Percentiles rank a stretch among this genome's conserved stretches.
Conservation (phyloP, 2,888 invertebrate genomes). For the Meliscaeva auricollis region DNA sequence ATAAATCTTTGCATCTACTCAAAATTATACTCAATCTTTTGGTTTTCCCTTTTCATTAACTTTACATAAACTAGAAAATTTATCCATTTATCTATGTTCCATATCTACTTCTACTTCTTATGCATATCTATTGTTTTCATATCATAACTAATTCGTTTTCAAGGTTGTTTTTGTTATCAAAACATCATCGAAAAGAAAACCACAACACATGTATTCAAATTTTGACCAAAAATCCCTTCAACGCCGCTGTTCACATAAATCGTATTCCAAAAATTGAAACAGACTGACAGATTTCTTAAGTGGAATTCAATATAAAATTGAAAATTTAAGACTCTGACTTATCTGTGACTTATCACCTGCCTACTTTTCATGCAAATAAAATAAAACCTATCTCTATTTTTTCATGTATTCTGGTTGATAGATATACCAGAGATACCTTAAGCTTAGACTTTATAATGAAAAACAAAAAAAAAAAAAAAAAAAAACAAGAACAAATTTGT, state of each 20-base stretch:
- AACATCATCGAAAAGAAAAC: background rate
- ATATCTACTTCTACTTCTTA: too few relatives aligned
- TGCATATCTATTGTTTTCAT: background rate
- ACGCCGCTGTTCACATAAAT: background rate
- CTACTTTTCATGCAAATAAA: conserved; percentile 30
- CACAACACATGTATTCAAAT: conserved; percentile 29
- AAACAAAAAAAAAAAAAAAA: conserved; percentile 33
- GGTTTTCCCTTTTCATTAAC: background rate
- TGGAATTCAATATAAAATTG: conserved; percentile 47
- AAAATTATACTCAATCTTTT: too few relatives aligned
- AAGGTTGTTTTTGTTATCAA: conserved; percentile 15
- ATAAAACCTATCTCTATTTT: background rate
- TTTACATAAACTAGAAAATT: background rate
- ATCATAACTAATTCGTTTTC: conserved; percentile 13
- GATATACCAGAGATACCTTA: background rate
- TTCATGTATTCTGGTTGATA: background rate
- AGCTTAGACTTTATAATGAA: conserved; percentile 12
- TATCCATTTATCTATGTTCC: background rate
- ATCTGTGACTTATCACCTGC: conserved; percentile 43
- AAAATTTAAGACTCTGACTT: conserved; percentile 25
- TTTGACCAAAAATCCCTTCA: conserved; percentile 9
- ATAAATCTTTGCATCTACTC: too few relatives aligned
- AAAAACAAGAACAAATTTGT: conserved; percentile 53
- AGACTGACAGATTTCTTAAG: conserved; percentile 29
- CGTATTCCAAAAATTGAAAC: background rate